Evolutionary conservation across 1,140 invertebrate species (phyloP), one percentile per base, ranked within the genome.

Genomic region (Pogonomyrmex barbatus): DNA sequence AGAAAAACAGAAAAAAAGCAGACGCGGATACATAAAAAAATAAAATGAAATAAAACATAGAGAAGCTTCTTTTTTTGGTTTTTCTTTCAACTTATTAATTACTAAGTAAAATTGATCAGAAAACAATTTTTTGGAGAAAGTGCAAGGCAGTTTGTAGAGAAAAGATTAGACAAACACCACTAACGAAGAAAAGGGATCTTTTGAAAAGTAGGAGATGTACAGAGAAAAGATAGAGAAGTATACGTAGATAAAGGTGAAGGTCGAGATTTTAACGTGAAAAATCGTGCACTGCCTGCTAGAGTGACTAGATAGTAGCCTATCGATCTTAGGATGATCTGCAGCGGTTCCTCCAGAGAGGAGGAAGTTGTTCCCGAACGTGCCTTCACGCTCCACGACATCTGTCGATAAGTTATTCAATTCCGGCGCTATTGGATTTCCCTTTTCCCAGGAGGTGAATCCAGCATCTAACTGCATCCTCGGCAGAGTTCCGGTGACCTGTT

Each of bases 381-480:
- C 86, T 90, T 90, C 88, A 85, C 86, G 75, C 88, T 86, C 85
- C 42, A 76, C 85, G 88, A 90, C 88, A 78, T 90, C 88, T 90
- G 89, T 90, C 89, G 88, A 90, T 90, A 90, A 89, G 89, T 89
- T 90, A 90, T 90, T 90, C 89, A 90, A 90, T 90, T 90, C 85
- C 78, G 54, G 54, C 45, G 45, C 52, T 88, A 90, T 90, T 89
- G 88, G 86, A 90, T 90, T 90, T 88, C 62, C 82, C 76, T 81
- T 84, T 78, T 68, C 62, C 54, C 67, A 76, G 2, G 47, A 52
- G 10, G 45, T 54, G 77, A 82, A 86, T 36, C 71, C 87, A 89
- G 76, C 63, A 47, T 82, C 62, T 76, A 71, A 86, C 88, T 73
- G 77, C 77, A 68, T 78, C 70, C 42, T 68, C 70, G 62, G 42